Conservation (phyloP, 2,113 vertebrate genomes). For the Chaetodon auriga region DNA sequence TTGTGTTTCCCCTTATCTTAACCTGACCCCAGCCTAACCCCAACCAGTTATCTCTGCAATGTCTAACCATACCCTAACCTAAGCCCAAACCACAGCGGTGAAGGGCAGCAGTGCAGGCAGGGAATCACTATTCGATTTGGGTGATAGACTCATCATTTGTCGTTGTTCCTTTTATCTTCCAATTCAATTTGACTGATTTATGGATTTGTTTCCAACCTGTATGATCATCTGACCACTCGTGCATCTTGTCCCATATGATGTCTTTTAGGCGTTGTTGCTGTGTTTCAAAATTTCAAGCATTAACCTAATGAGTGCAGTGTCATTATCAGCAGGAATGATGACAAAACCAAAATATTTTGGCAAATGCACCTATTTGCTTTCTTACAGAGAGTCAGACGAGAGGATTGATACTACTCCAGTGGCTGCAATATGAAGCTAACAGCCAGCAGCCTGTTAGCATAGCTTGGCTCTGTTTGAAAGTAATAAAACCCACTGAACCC, state of each 20-base stretch:
- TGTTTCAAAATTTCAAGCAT: neutral
- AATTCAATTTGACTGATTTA: too few species aligned
- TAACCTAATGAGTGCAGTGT: neutral
- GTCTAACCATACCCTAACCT: neutral
- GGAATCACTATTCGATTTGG: too few species aligned
- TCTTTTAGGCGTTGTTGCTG: neutral
- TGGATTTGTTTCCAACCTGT: neutral
- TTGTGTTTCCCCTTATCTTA: constrained; percentile 18
- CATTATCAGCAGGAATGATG: too few species aligned
- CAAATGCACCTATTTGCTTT: neutral
- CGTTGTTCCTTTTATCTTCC: neutral
- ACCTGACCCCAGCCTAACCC: neutral
- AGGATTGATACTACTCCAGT: neutral
- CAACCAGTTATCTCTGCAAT: neutral
- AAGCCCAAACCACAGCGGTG: too few species aligned
- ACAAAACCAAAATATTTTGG: too few species aligned
- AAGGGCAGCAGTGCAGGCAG: neutral
- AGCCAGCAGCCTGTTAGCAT: neutral
- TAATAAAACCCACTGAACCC: neutral
- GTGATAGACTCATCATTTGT: neutral
- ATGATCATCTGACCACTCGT: neutral
- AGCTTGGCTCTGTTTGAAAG: neutral
- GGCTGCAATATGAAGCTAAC: neutral
- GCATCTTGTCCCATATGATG: neutral
- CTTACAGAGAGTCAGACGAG: neutral